A percentile compares a stretch with the other conserved stretches of the same genome.
Conservation (phyloP, 2,113 vertebrate species). For the Myotis yumanensis region DNA sequence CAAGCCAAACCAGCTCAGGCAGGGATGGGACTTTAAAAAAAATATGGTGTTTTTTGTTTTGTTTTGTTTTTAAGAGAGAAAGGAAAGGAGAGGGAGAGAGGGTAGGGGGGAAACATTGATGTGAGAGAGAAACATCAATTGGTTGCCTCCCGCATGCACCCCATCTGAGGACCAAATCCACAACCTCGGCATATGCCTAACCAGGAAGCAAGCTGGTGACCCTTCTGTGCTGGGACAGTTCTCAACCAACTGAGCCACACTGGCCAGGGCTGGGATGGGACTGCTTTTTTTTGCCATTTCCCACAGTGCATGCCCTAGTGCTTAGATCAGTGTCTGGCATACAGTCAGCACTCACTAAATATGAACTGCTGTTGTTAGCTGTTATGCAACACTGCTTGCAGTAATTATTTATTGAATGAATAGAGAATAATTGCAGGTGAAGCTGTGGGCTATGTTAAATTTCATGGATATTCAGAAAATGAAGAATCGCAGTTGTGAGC, state of each 20-base stretch:
- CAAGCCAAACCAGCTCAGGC: no score
- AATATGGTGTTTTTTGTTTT: no score
- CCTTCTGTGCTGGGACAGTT: no score
- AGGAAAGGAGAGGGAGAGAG: not conserved
- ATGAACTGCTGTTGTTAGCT: not conserved
- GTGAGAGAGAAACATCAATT: not conserved
- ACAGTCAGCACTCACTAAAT: conserved; percentile 5
- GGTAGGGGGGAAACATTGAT: not conserved
- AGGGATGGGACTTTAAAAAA: no score
- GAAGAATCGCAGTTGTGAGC: not conserved
- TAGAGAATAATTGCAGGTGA: conserved; percentile 1
- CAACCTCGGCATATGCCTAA: not conserved
- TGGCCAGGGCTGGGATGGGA: not conserved
- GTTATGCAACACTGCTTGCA: not conserved
- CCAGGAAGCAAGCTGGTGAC: no score
- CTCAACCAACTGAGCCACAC: not conserved
- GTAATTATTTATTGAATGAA: conserved; percentile 18
- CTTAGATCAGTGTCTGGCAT: conserved; percentile 17
- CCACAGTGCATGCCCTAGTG: not conserved
- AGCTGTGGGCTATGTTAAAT: not conserved
- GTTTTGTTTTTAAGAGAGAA: no score
- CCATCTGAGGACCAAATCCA: not conserved
- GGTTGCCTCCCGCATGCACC: not conserved
- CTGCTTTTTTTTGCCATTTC: conserved; percentile 43
- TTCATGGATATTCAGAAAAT: conserved; percentile 9